Evolutionary conservation across 64 coral and sea anemone species (phyloP).

Genomic region (Dendrophyllia cribrosa): DNA sequence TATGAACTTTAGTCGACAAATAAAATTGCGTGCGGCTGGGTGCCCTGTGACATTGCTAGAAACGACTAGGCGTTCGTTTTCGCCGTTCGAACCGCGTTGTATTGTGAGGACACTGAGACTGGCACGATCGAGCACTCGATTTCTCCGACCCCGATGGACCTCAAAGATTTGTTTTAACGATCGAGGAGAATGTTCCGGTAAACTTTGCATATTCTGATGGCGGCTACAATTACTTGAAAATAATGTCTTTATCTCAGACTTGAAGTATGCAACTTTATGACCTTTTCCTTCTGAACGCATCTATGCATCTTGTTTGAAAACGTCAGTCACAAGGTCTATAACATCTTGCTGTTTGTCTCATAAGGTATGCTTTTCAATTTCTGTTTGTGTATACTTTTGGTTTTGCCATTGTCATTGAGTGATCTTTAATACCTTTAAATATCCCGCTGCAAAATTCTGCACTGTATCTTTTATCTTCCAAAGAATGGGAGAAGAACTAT

Average conservation of each 20-base stretch:
- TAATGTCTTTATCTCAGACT: neutral
- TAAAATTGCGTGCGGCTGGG: too few relatives aligned
- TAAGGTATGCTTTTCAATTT: neutral
- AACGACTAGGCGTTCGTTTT: too few relatives aligned
- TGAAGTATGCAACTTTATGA: neutral
- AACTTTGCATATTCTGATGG: neutral
- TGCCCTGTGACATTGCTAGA: too few relatives aligned
- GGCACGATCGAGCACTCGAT: neutral
- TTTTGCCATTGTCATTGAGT: constrained; percentile 11
- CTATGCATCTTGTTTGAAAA: neutral
- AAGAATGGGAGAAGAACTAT: constrained; percentile 12
- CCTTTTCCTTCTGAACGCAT: neutral
- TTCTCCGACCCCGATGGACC: neutral
- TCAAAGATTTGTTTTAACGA: too few relatives aligned
- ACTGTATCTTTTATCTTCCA: constrained; percentile 21
- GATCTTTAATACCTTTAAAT: constrained; percentile 10
- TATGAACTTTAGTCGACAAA: too few relatives aligned
- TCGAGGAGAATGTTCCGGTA: neutral
- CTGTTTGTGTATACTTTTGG: constrained; percentile 22
- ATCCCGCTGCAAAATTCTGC: neutral
- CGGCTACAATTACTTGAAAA: neutral
- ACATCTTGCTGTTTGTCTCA: neutral
- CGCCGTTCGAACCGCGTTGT: too few relatives aligned
- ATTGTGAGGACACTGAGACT: neutral
- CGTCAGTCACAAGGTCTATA: neutral